Percentiles rank a stretch among this genome's conserved stretches.
These are phyloP conservation scores for Drosophila quadrilineata DNA, from an alignment of 1,140 invertebrate species.

Conservation along the genomic window DNA sequence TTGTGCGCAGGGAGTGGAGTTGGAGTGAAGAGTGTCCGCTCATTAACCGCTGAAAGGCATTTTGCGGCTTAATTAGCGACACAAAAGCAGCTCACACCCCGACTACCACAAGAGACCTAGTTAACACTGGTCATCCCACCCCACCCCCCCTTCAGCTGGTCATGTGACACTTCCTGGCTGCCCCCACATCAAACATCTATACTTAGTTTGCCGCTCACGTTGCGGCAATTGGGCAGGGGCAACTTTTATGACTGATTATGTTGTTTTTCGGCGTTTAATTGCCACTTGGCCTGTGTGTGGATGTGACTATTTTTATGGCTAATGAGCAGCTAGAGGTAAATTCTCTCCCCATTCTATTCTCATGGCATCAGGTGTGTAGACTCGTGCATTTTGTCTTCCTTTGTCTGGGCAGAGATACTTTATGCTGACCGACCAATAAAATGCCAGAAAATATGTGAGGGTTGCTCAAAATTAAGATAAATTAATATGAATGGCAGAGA, in stretches of 20 bases:
- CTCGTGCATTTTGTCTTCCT: neutral
- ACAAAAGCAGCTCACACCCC: slow-evolving; percentile 44
- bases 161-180: slow-evolving; percentile 55
- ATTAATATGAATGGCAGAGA: slow-evolving; percentile 50
- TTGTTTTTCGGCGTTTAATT: slow-evolving; percentile 72
- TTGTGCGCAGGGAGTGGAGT: no score
- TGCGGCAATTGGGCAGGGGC: slow-evolving; percentile 7
- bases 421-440: slow-evolving; percentile 49
- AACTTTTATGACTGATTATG: slow-evolving; percentile 73
- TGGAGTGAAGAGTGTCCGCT: slow-evolving; percentile 35
- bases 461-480: slow-evolving; percentile 32
- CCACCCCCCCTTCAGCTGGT: slow-evolving; percentile 26
- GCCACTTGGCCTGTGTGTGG: slow-evolving; percentile 57
- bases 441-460: slow-evolving; percentile 38
- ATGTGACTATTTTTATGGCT: slow-evolving; percentile 75
- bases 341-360: slow-evolving; percentile 28
- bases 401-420: slow-evolving; percentile 1
- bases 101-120: slow-evolving; percentile 2
- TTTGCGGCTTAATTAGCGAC: slow-evolving; percentile 63
- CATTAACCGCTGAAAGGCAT: slow-evolving; percentile 33
- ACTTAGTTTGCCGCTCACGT: slow-evolving; percentile 63
- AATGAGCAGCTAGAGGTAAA: slow-evolving; percentile 63
- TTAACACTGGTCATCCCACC: neutral
- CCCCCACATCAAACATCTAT: slow-evolving; percentile 4
- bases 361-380: slow-evolving; percentile 50